Evolutionary conservation across 2,888 invertebrate genomes (phyloP).

Genomic region (Sicus ferrugineus): DNA sequence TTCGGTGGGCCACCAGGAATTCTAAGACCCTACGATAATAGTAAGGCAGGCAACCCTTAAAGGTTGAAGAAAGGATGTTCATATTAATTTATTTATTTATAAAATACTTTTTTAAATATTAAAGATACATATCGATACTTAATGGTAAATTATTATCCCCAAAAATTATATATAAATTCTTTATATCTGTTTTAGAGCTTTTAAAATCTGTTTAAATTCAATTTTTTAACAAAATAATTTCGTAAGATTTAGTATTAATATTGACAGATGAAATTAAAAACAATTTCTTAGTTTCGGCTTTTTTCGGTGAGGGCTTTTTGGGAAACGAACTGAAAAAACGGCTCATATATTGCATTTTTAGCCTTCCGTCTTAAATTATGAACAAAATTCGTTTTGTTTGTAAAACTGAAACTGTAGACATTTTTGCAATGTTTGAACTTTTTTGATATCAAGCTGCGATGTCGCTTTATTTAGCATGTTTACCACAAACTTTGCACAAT

Average conservation of each 20-base stretch:
- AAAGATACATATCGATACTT: neutral
- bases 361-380: neutral
- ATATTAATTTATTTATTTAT: constrained; percentile 44
- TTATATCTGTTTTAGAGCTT: no score
- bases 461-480: neutral
- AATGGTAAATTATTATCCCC: no score
- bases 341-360: neutral
- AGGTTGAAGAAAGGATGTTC: constrained; percentile 15
- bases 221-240: no score
- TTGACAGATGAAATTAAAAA: no score
- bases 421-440: neutral
- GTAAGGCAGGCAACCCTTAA: constrained; percentile 41
- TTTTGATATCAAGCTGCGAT: neutral
- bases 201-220: no score
- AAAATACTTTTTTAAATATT: constrained; percentile 17
- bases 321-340: no score
- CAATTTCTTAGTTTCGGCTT: no score
- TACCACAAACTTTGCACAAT: neutral
- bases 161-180: no score
- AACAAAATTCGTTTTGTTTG: neutral
- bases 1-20: constrained; percentile 64
- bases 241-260: no score
- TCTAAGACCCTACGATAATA: constrained; percentile 59
- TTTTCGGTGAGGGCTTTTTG: no score
- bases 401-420: neutral